Conservation (phyloP, 2,797 vertebrate species). For the Enoplosus armatus region DNA sequence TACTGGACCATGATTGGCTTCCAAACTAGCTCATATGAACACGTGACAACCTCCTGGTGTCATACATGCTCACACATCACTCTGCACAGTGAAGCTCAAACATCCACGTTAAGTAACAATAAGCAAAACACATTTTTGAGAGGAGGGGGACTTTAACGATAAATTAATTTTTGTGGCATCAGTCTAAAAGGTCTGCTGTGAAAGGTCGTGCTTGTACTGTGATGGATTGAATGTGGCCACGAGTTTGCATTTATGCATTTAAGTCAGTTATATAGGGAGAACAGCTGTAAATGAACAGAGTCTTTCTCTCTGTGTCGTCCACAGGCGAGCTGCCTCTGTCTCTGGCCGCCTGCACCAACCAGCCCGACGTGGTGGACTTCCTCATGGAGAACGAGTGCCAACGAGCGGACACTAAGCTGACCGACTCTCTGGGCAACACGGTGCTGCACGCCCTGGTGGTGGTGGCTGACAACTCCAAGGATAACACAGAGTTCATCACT, state of each 20-base stretch:
- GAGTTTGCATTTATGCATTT: background rate
- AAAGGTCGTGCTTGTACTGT: background rate
- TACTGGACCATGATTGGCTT: background rate
- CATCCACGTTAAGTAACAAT: background rate
- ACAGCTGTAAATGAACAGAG: background rate
- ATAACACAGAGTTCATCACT: constrained; percentile 93
- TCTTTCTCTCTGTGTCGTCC: background rate
- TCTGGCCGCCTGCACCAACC: constrained; percentile 96
- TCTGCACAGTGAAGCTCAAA: background rate
- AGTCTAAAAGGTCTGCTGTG: constrained; percentile 3
- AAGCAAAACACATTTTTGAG: background rate
- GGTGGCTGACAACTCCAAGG: constrained; percentile 90
- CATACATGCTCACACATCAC: background rate
- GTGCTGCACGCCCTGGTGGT: constrained; percentile 94
- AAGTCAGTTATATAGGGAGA: background rate
- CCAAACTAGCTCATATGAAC: background rate
- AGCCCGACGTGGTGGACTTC: constrained; percentile 91
- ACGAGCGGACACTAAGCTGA: constrained; percentile 76
- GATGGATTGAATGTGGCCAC: background rate
- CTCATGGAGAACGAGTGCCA: constrained; percentile 90
- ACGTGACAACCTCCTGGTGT: background rate
- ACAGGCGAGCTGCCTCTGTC: constrained; percentile 95
- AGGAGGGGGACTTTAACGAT: background rate
- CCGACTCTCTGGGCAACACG: constrained; percentile 92
- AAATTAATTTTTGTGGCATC: background rate